phyloP scores from a whole-genome alignment of 53 echinoderm and acorn worm species.

The Mesocentrotus franciscanus region DNA sequence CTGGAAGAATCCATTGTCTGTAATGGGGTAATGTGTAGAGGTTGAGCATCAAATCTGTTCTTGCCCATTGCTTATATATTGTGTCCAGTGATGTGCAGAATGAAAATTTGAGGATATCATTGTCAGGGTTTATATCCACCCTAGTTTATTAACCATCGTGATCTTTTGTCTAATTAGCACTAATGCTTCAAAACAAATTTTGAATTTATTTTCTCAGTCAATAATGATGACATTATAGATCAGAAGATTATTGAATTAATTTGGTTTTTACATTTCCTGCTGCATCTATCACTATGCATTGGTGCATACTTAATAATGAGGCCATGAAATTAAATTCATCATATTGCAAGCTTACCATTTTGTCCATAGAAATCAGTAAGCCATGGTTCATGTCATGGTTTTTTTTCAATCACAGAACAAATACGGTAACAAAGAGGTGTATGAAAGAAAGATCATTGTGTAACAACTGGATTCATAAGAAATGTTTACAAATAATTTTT shows the following conservation, averaged over 20 bases:
- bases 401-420: neutral
- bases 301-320: neutral
- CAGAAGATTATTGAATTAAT: neutral
- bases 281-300: neutral
- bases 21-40: conserved; percentile 15
- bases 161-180: neutral
- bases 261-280: neutral
- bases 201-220: neutral
- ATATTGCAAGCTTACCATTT: neutral
- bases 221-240: neutral
- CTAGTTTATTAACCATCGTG: neutral
- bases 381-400: neutral
- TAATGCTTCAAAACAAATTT: neutral
- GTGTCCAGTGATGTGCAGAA: neutral
- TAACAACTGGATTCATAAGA: neutral
- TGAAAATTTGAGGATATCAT: neutral
- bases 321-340: neutral
- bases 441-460: neutral
- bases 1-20: conserved; percentile 21
- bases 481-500: neutral
- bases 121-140: neutral
- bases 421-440: neutral
- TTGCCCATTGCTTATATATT: conserved; percentile 24
- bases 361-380: neutral
- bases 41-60: conserved; percentile 15